Conservation (phyloP, 2,797 vertebrate genomes). For the Mastacembelus armatus region DNA sequence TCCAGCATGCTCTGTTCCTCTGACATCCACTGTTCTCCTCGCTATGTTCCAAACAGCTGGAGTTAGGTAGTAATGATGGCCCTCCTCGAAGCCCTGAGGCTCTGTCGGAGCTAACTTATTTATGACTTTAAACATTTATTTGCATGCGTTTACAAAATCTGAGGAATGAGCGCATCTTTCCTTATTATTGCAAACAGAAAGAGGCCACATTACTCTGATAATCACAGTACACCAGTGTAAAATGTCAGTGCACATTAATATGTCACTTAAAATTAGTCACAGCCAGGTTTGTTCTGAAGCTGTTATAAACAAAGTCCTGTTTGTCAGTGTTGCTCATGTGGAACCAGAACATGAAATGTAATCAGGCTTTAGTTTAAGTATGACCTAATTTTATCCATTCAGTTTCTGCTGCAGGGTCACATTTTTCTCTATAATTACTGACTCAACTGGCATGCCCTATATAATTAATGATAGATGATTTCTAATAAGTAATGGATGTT, state of each 20-base stretch:
- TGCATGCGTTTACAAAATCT: slow-evolving; percentile 2
- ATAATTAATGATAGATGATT: slow-evolving; percentile 79
- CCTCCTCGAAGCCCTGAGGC: background rate
- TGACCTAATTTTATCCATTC: slow-evolving; percentile 71
- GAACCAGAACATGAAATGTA: slow-evolving; percentile 72
- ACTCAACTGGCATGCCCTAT: slow-evolving; percentile 70
- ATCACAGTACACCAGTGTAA: slow-evolving; percentile 34
- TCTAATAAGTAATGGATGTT: slow-evolving; percentile 69
- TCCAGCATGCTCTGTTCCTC: background rate
- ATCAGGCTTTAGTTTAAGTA: slow-evolving; percentile 72
- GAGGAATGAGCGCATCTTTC: slow-evolving; percentile 21
- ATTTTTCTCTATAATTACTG: slow-evolving; percentile 76
- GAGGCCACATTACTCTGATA: slow-evolving; percentile 25
- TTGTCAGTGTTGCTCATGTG: slow-evolving; percentile 67
- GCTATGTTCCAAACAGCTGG: background rate
- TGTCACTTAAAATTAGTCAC: slow-evolving; percentile 63
- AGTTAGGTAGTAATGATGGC: background rate
- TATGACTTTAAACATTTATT: background rate
- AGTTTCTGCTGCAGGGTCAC: slow-evolving; percentile 63
- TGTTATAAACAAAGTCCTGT: slow-evolving; percentile 65
- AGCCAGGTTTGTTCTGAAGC: slow-evolving; percentile 61
- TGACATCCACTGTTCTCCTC: background rate
- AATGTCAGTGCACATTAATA: slow-evolving; percentile 67
- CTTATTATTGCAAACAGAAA: slow-evolving; percentile 46
- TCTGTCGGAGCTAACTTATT: no score